Percentiles rank a stretch among this genome's conserved stretches.
phyloP scores from a whole-genome alignment of 2,113 vertebrate genomes.

The Toxotes jaculatrix region DNA sequence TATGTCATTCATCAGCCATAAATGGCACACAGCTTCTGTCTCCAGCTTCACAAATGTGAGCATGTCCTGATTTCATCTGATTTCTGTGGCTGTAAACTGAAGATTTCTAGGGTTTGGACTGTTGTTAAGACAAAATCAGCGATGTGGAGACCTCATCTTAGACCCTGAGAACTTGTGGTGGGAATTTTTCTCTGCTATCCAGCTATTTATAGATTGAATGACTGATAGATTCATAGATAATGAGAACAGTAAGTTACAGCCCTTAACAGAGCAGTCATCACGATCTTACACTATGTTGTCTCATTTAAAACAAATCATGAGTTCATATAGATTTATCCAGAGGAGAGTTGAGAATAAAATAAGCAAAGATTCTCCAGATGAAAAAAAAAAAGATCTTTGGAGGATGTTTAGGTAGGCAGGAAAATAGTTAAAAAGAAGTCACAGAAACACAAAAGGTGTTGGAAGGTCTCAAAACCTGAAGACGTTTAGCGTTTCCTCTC shows the following conservation, averaged over 20 bases:
- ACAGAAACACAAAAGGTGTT: background rate
- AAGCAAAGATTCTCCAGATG: background rate
- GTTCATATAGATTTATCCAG: background rate
- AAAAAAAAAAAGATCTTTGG: background rate
- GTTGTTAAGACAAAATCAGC: background rate
- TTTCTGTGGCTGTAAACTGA: background rate
- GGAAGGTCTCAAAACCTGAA: background rate
- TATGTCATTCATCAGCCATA: no score
- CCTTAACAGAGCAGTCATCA: background rate
- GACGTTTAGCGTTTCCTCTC: background rate
- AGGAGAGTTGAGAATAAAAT: background rate
- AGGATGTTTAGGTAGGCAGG: background rate
- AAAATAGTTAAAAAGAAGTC: background rate
- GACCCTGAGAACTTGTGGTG: background rate
- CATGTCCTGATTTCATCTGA: background rate
- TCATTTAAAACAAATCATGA: background rate
- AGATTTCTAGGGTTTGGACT: background rate
- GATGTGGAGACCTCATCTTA: background rate
- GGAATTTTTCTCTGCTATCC: background rate
- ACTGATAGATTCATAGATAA: background rate
- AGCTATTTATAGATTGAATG: background rate
- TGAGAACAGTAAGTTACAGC: background rate
- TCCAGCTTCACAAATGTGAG: no score
- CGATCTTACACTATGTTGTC: background rate
- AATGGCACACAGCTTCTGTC: no score